A percentile compares a stretch with the other conserved stretches of the same genome.
These are phyloP conservation scores for Drosophila sturtevanti DNA, from an alignment of 1,140 invertebrate species.

Conservation along the genomic window DNA sequence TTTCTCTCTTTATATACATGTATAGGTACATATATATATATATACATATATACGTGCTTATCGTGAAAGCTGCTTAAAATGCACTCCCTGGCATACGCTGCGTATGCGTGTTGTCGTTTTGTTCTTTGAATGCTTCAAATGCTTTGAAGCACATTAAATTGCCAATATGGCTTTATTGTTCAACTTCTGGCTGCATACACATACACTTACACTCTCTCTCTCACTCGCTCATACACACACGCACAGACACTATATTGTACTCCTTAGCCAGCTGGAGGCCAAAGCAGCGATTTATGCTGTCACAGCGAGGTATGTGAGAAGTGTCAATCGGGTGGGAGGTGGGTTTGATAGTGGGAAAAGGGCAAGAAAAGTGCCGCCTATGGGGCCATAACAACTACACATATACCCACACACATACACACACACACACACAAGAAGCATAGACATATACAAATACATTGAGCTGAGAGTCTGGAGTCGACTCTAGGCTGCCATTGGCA, in stretches of 20 bases:
- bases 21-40: neutral
- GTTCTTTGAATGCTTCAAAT: conserved; percentile 47
- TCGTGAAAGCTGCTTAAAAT: conserved; percentile 66
- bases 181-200: neutral
- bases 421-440: conserved; percentile 5
- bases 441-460: neutral
- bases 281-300: conserved; percentile 73
- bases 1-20: neutral
- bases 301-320: conserved; percentile 43
- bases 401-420: conserved; percentile 12
- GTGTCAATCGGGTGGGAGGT: neutral
- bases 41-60: conserved; percentile 65
- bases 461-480: conserved; percentile 33
- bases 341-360: conserved; percentile 11
- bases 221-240: neutral
- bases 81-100: conserved; percentile 52
- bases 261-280: conserved; percentile 17
- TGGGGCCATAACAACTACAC: conserved; percentile 64
- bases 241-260: neutral
- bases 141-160: conserved; percentile 76
- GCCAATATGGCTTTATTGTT: conserved; percentile 77
- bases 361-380: conserved; percentile 53
- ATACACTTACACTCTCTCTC: neutral
- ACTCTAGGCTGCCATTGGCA: conserved; percentile 54
- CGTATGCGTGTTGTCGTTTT: conserved; percentile 61